These are phyloP conservation scores for Gobio gobio DNA, from an alignment of 2,113 vertebrate genomes.

Conservation along the genomic window DNA sequence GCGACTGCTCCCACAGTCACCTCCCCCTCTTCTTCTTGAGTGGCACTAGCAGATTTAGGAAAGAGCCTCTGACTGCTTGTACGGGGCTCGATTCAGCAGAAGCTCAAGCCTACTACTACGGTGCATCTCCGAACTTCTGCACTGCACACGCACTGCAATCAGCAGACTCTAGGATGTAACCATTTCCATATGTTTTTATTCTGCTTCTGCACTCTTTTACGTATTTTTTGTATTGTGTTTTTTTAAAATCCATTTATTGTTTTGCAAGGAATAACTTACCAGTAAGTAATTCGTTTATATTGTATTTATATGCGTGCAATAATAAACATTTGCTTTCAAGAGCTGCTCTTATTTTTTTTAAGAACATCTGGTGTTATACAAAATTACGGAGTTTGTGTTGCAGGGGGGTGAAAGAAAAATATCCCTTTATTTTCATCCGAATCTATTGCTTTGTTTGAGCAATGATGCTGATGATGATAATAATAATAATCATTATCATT, in stretches of 20 bases:
- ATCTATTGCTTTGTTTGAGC: constrained; percentile 2
- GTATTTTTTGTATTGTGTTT: constrained; percentile 58
- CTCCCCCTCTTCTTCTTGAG: constrained; percentile 70
- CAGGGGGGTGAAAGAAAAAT: constrained; percentile 35
- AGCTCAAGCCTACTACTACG: constrained; percentile 74
- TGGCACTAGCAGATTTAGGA: constrained; percentile 83
- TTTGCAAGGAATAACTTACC: constrained; percentile 76
- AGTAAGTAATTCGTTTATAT: constrained; percentile 75
- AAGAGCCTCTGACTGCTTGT: constrained; percentile 83
- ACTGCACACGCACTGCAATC: constrained; percentile 69
- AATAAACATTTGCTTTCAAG: constrained; percentile 63
- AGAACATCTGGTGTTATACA: constrained; percentile 48
- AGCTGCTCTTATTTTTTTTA: constrained; percentile 56
- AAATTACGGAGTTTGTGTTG: constrained; percentile 32
- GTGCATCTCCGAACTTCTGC: constrained; percentile 77
- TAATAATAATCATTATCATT: background rate
- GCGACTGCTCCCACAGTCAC: constrained; percentile 68
- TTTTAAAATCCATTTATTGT: constrained; percentile 69
- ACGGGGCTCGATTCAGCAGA: constrained; percentile 84
- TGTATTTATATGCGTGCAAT: constrained; percentile 58
- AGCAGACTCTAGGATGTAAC: constrained; percentile 80
- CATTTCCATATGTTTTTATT: constrained; percentile 80
- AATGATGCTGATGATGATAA: constrained; percentile 10
- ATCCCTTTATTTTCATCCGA: background rate
- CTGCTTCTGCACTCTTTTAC: constrained; percentile 71